Conservation (phyloP, 2,888 invertebrate genomes). For the Drosophila crucigera region DNA sequence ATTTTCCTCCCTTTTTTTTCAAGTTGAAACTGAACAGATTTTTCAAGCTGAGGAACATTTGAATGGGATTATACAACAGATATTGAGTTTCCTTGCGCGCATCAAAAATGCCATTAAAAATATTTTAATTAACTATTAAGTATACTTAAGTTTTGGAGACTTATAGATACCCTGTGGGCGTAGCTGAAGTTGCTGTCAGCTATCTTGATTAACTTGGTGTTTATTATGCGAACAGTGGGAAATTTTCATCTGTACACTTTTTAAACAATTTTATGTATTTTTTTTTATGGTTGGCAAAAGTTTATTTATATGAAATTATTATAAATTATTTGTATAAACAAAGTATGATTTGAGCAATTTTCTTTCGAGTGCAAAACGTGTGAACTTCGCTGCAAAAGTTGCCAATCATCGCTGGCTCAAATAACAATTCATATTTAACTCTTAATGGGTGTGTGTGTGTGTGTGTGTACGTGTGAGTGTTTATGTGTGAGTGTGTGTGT, state of each 20-base stretch:
- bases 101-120: background rate
- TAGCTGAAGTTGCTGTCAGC: no score
- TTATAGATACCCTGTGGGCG: no score
- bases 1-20: background rate
- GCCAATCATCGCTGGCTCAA: slow-evolving; percentile 14
- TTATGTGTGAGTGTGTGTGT: background rate
- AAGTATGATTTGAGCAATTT: background rate
- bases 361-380: slow-evolving; percentile 5
- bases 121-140: background rate
- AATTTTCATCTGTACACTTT: background rate
- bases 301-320: background rate
- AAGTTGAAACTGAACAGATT: background rate
- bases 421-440: background rate
- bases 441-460: background rate
- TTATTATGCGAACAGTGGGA: background rate
- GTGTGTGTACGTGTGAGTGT: background rate
- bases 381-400: background rate
- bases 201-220: no score
- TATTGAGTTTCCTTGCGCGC: background rate
- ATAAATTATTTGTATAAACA: background rate
- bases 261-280: background rate
- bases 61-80: background rate
- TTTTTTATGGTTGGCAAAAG: background rate
- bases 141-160: background rate
- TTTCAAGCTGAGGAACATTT: background rate